phyloP scores from a whole-genome alignment of 2,113 vertebrate species.

The Sisor rabdophorus region DNA sequence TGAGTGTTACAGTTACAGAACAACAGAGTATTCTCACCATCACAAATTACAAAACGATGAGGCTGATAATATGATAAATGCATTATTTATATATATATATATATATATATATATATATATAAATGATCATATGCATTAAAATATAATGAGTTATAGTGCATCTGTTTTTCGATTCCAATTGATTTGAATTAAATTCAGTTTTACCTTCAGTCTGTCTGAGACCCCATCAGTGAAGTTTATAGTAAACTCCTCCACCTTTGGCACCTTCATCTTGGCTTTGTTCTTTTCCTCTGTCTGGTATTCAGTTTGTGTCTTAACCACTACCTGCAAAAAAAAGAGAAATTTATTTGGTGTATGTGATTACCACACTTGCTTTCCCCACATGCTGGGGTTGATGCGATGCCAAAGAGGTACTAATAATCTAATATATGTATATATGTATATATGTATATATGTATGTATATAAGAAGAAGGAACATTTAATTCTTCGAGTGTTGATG shows the following conservation, averaged over 20 bases:
- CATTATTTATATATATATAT: neutral
- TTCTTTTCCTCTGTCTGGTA: conserved; percentile 97
- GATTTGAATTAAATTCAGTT: conserved; percentile 18
- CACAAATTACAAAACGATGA: too few relatives aligned
- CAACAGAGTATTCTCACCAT: too few relatives aligned
- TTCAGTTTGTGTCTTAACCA: conserved; percentile 96
- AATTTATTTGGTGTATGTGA: neutral
- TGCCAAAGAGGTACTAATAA: neutral
- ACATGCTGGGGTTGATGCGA: neutral
- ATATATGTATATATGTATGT: too few relatives aligned
- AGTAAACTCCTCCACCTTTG: conserved; percentile 97
- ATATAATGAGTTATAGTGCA: neutral
- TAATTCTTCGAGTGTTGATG: neutral
- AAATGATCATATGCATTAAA: neutral
- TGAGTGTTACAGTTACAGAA: too few relatives aligned
- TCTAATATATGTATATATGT: too few relatives aligned
- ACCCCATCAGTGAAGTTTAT: conserved; percentile 90
- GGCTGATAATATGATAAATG: neutral
- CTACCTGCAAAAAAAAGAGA: conserved; percentile 79
- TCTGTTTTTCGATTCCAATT: neutral
- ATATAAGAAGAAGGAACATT: neutral
- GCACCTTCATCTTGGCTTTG: conserved; percentile 89
- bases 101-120: too few relatives aligned
- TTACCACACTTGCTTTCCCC: neutral
- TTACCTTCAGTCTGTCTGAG: conserved; percentile 84